Evolutionary conservation across 2,888 invertebrate genomes (phyloP).

Genomic region (Erynnis tages): DNA sequence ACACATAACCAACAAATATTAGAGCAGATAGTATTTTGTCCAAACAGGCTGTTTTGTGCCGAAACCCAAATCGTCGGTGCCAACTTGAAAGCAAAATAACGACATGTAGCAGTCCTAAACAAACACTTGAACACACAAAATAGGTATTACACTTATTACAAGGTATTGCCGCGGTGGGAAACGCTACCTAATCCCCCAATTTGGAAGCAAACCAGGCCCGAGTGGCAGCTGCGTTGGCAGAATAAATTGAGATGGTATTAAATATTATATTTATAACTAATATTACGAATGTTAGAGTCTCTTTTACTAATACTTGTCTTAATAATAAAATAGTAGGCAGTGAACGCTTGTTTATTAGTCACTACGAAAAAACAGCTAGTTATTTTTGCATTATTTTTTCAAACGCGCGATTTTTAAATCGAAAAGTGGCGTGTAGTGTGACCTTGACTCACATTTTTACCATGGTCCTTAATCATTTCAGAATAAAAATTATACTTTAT

Average conservation of each 20-base stretch:
- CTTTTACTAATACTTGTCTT: too few relatives aligned
- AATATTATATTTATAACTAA: too few relatives aligned
- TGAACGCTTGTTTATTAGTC: too few relatives aligned
- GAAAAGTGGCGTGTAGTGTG: too few relatives aligned
- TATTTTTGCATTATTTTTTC: too few relatives aligned
- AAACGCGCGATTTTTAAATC: too few relatives aligned
- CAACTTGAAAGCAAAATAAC: constrained; percentile 38
- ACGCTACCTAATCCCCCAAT: constrained; percentile 38
- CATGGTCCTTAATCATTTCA: too few relatives aligned
- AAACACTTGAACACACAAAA: constrained; percentile 39
- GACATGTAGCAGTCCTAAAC: constrained; percentile 37
- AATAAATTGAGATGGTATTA: background rate
- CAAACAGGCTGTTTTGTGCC: constrained; percentile 38
- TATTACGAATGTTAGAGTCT: too few relatives aligned
- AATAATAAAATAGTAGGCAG: too few relatives aligned
- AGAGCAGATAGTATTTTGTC: constrained; percentile 34
- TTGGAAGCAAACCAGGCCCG: constrained; percentile 31
- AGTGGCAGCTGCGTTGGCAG: constrained; percentile 30
- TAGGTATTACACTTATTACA: constrained; percentile 41
- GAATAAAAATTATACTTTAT: too few relatives aligned
- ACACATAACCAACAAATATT: constrained; percentile 31
- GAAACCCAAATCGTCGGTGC: constrained; percentile 34
- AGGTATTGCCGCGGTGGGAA: constrained; percentile 30
- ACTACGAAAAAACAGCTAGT: too few relatives aligned
- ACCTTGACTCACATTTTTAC: too few relatives aligned